Evolutionary conservation across 2,113 vertebrate species (phyloP).

Genomic region (Macquaria australasica): DNA sequence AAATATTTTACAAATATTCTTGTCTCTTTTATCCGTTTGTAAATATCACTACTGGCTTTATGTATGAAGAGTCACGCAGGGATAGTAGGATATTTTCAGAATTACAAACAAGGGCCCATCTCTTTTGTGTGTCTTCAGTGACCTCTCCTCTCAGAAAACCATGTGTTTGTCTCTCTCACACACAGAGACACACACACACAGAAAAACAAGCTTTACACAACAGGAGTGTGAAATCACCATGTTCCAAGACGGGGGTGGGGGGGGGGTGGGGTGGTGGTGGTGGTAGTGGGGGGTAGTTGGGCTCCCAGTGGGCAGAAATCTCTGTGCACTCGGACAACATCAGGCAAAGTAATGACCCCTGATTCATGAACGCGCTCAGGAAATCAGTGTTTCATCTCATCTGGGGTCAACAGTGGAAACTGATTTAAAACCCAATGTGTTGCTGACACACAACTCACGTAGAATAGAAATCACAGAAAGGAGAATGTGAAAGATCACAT

Average conservation of each 20-base stretch:
- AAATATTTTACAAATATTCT: background rate
- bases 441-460: slow-evolving; percentile 4
- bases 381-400: slow-evolving; percentile 54
- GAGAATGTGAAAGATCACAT: background rate
- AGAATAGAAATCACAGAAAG: slow-evolving; percentile 28
- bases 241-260: slow-evolving; percentile 62
- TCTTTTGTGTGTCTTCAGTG: slow-evolving; percentile 64
- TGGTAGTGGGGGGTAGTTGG: background rate
- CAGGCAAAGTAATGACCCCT: slow-evolving; percentile 58
- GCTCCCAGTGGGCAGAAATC: slow-evolving; percentile 49
- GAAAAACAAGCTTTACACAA: slow-evolving; percentile 80
- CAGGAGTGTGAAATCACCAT: slow-evolving; percentile 83
- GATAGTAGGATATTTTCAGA: slow-evolving; percentile 55
- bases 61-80: slow-evolving; percentile 47
- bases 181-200: slow-evolving; percentile 28
- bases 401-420: slow-evolving; percentile 44
- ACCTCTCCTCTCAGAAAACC: slow-evolving; percentile 73
- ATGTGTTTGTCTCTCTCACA: slow-evolving; percentile 76
- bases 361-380: slow-evolving; percentile 63
- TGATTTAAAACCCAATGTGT: slow-evolving; percentile 40
- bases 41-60: slow-evolving; percentile 25
- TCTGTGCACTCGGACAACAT: slow-evolving; percentile 44
- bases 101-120: slow-evolving; percentile 65
- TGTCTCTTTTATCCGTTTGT: slow-evolving; percentile 13
- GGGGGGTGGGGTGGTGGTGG: background rate